A percentile compares a stretch with the other conserved stretches of the same genome.
Conservation (phyloP, 1,140 invertebrate species). For the Apis cerana region DNA sequence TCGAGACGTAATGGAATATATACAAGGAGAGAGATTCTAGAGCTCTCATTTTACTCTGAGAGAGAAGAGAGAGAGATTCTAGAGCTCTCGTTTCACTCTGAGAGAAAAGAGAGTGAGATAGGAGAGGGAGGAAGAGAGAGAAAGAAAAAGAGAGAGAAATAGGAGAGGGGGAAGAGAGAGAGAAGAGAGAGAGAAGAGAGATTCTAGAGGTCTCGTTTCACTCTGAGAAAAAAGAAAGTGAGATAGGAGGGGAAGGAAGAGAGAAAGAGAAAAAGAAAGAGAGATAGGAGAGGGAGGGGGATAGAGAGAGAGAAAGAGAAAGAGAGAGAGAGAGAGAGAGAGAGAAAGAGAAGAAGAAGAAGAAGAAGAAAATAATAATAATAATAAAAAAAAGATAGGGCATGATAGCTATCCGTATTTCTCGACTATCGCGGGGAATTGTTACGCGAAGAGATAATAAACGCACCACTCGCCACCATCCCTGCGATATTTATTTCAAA, state of each 20-base stretch:
- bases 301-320: too few species aligned
- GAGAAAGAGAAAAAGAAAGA: not conserved
- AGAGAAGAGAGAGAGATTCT: not conserved
- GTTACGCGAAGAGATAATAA: not conserved
- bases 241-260: too few species aligned
- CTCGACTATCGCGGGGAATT: not conserved
- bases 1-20: conserved; percentile 44
- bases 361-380: too few species aligned
- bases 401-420: not conserved
- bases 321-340: not conserved
- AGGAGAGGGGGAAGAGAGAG: too few species aligned
- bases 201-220: too few species aligned
- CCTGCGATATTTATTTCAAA: not conserved
- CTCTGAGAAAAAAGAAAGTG: too few species aligned
- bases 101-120: not conserved
- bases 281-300: too few species aligned
- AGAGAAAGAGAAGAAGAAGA: not conserved
- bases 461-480: not conserved
- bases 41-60: not conserved
- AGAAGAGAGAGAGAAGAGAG: too few species aligned
- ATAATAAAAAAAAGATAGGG: too few species aligned
- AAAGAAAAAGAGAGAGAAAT: not conserved
- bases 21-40: not conserved
- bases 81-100: too few species aligned
- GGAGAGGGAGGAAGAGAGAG: too few species aligned